Evolutionary conservation across 2,888 invertebrate species (phyloP), one percentile per base, ranked within the genome.

Genomic region (Cryptophagus acutangulus): DNA sequence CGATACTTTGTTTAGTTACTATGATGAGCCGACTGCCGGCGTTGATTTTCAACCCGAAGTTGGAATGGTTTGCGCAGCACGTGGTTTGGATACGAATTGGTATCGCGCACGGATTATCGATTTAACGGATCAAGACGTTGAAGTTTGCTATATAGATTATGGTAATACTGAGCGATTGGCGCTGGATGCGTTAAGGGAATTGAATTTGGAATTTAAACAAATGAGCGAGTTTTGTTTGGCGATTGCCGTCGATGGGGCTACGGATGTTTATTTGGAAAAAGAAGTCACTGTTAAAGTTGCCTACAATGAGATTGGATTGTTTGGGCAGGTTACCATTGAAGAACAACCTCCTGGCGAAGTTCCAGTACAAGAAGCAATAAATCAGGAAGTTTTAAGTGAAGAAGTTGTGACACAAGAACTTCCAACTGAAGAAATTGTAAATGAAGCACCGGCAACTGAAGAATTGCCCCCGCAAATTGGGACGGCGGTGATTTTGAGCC

Each of bases 111-210:
- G 72, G 44, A 73, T 84, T 13, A 24, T 72, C 8, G 66, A 65
- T 33, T 55, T 65, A 2, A 69, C 71, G 9, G 74, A 75, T 10
- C 63, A 65, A 1, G 69, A 67, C 12, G 73, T 71, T 13, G 71
- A 65, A 15, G 74, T 83, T 0, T 73, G 74, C 2, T 85, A 76
- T 58, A 61, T 81, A 0, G 87, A 87, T 62, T 86, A 84, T 46
- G 87, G 87, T 25, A 83, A 84, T 59, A 64, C 69, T 0, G 84
- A 86, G 64, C 65, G 68, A 3, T 58, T 86, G 0, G 41, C 71
- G 1, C 64, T 61, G 10, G 35, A 20, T 6, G 40, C 42, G 3
- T 36, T 63, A 18, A 45, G 68, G 45, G 52, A 61, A 33, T 51
- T 69, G 29, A 40, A 41, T 16, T 42, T 38, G 2, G 46, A 61